Percentiles rank a stretch among this genome's conserved stretches.
phyloP scores from a whole-genome alignment of 2,797 vertebrate species.

The Sebastes itinus region DNA sequence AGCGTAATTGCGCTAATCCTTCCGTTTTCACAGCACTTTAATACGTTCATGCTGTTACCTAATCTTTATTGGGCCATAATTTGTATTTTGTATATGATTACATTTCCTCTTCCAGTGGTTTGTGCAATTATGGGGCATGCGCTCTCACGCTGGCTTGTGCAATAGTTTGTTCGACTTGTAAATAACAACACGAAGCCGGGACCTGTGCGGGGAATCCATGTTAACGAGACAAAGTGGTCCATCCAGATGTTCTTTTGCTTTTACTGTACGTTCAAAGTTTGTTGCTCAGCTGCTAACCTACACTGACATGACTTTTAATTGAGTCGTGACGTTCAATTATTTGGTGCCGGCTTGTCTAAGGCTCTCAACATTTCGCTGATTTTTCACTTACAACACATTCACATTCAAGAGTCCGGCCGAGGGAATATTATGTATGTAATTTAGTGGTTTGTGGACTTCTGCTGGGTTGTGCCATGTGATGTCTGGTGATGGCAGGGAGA shows the following conservation, averaged over 20 bases:
- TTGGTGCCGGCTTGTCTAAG: constrained; percentile 85
- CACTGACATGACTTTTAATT: constrained; percentile 78
- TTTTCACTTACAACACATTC: constrained; percentile 66
- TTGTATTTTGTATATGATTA: constrained; percentile 78
- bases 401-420: constrained; percentile 62
- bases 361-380: constrained; percentile 64
- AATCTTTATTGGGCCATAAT: constrained; percentile 78
- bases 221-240: constrained; percentile 59
- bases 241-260: constrained; percentile 70
- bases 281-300: constrained; percentile 46
- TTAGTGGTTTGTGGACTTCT: constrained; percentile 81
- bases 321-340: constrained; percentile 82
- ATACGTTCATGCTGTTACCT: constrained; percentile 80
- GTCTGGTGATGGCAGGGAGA: constrained; percentile 60
- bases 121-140: constrained; percentile 65
- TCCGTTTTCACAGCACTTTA: constrained; percentile 76
- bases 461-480: constrained; percentile 67
- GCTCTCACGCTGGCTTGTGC: constrained; percentile 52
- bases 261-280: constrained; percentile 19
- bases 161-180: constrained; percentile 60
- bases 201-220: constrained; percentile 29
- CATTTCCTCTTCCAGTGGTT: constrained; percentile 74
- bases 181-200: constrained; percentile 64
- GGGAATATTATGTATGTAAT: constrained; percentile 81
- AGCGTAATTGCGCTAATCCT: constrained; percentile 78